Evolutionary conservation across 2,888 invertebrate genomes (phyloP), one percentile per base, ranked within the genome.

Genomic region (Troides aeacus): DNA sequence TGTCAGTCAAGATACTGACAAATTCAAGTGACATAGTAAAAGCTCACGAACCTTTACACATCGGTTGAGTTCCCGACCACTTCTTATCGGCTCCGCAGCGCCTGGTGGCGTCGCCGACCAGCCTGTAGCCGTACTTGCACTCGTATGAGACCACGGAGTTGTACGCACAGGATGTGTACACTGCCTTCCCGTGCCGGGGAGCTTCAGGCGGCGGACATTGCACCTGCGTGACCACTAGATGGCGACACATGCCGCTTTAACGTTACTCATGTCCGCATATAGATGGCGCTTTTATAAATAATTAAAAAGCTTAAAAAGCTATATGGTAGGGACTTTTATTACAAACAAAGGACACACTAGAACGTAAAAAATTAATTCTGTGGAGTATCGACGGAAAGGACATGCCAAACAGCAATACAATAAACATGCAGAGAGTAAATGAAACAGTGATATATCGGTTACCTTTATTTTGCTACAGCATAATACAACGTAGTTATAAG

Each of bases 91-190:
- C 97, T 1, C 98, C 97, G 86, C 99, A 99, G 61, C 97, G 93
- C 76, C 99, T 94, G 2, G 98, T 98, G 18, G 96, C 94, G 74
- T 97, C 97, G 0, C 99, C 99, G 12, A 97, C 94, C 72, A 99
- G 94, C 72, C 97, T 96, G 90, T 96, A 99, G 15, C 99, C 99
- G 81, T 98, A 97, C 81, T 97, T 96, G 93, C 99, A 99, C 83
- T 98, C 97, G 90, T 99, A 99, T 64, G 97, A 96, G 30, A 99
- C 98, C 72, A 98, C 96, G 0, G 99, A 97, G 86, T 99, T 98
- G 94, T 98, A 99, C 1, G 97, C 97, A 82, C 97, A 95, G 59
- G 98, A 97, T 0, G 97, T 97, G 88, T 97, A 99, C 75, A 98
- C 95, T 69, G 98, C 98, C 81, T 97, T 97, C 62, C 99, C 99